Conservation (phyloP, 2,113 vertebrate genomes). For the Lasiurus cinereus region DNA sequence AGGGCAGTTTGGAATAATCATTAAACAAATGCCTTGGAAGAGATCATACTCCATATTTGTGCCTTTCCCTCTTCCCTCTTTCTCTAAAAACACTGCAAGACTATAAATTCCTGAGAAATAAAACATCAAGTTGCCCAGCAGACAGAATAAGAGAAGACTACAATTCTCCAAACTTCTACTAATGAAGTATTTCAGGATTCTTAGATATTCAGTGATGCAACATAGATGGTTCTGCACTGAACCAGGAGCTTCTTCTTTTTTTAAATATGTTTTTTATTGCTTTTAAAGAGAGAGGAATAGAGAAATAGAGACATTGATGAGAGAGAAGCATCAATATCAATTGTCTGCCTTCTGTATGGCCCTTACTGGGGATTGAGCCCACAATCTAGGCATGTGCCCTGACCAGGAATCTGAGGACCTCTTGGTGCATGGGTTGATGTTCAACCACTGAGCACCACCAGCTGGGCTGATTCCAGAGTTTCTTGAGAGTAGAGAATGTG, state of each 20-base stretch:
- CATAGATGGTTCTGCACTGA: background rate
- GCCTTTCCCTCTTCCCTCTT: background rate
- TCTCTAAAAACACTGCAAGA: background rate
- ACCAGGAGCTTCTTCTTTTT: background rate
- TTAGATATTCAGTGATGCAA: background rate
- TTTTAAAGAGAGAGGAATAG: too few relatives aligned
- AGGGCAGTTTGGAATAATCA: background rate
- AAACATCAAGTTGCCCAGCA: background rate
- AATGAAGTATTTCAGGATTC: background rate
- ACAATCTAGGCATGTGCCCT: too few relatives aligned
- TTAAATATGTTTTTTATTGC: too few relatives aligned
- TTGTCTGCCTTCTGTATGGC: too few relatives aligned
- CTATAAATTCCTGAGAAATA: background rate
- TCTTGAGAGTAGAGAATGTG: background rate
- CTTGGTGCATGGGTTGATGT: too few relatives aligned
- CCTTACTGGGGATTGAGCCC: too few relatives aligned
- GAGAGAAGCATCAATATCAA: too few relatives aligned
- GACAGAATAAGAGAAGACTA: background rate
- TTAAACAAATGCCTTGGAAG: slow-evolving; percentile 43
- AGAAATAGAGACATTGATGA: too few relatives aligned
- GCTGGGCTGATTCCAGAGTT: background rate
- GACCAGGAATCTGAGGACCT: too few relatives aligned
- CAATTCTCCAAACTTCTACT: background rate
- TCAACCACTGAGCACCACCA: too few relatives aligned
- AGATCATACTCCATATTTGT: background rate